Percentiles rank a stretch among this genome's conserved stretches.
Conservation (phyloP, 1,140 invertebrate genomes). For the Diuraphis noxia region DNA sequence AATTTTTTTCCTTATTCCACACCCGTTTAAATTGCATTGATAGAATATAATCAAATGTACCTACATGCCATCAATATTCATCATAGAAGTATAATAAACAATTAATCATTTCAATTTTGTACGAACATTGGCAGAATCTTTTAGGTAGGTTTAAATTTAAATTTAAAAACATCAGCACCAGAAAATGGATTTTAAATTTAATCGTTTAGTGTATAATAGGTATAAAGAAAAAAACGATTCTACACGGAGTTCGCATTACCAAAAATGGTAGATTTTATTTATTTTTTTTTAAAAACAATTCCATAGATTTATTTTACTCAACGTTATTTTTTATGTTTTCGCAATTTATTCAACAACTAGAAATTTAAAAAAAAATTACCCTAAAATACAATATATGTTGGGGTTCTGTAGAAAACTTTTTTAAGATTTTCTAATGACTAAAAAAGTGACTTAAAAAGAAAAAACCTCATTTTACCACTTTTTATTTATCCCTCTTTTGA, state of each 20-base stretch:
- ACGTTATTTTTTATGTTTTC: background rate
- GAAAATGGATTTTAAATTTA: background rate
- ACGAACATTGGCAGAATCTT: background rate
- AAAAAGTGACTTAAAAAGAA: background rate
- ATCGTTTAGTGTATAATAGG: background rate
- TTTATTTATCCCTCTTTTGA: background rate
- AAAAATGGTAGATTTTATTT: background rate
- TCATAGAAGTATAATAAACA: background rate
- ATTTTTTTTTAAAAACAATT: background rate
- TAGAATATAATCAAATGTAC: background rate
- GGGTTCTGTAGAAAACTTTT: background rate
- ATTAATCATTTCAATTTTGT: background rate
- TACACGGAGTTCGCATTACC: no score
- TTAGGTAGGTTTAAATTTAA: background rate
- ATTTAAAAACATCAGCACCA: background rate
- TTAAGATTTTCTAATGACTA: background rate
- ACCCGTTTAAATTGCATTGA: background rate
- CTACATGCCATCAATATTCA: background rate
- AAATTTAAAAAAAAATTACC: background rate
- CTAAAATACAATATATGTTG: background rate
- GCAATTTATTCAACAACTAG: background rate
- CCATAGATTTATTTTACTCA: background rate
- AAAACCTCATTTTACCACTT: background rate
- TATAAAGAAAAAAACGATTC: background rate
- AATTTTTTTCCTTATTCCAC: background rate